phyloP scores from a whole-genome alignment of 2,797 vertebrate species.

The Enteromius fasciolatus region DNA sequence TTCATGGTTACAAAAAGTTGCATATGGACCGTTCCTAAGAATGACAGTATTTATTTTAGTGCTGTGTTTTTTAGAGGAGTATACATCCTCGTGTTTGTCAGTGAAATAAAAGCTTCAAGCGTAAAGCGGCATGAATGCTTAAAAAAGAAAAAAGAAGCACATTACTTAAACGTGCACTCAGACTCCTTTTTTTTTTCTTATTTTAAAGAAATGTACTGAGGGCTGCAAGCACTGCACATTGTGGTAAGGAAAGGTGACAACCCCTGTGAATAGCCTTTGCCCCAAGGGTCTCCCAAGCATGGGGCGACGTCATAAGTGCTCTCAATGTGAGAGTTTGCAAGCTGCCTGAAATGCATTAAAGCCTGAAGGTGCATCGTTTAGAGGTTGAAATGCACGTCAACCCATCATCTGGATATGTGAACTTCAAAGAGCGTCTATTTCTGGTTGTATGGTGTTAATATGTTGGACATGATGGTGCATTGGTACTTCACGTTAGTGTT shows the following conservation, averaged over 20 bases:
- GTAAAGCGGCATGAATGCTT: slow-evolving; percentile 57
- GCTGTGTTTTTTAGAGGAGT: slow-evolving; percentile 61
- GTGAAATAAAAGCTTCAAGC: slow-evolving; percentile 53
- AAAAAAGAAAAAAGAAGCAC: slow-evolving; percentile 51
- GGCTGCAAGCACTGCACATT: slow-evolving; percentile 62
- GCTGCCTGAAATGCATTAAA: slow-evolving; percentile 69
- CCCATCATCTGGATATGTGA: slow-evolving; percentile 62
- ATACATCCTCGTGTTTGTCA: slow-evolving; percentile 67
- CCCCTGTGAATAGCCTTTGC: slow-evolving; percentile 70
- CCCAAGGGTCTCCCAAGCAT: slow-evolving; percentile 68
- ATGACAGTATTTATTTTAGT: slow-evolving; percentile 71
- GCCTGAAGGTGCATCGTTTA: slow-evolving; percentile 68
- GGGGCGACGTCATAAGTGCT: slow-evolving; percentile 73
- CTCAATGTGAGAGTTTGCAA: slow-evolving; percentile 65
- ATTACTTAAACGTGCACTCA: slow-evolving; percentile 59
- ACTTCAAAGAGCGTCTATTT: slow-evolving; percentile 62
- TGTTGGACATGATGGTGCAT: slow-evolving; percentile 62
- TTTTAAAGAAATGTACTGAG: slow-evolving; percentile 51
- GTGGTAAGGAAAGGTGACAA: slow-evolving; percentile 68
- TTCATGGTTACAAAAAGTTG: slow-evolving; percentile 66
- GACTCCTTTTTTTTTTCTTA: slow-evolving; percentile 11
- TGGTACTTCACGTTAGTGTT: slow-evolving; percentile 57
- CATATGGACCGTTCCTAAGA: slow-evolving; percentile 53
- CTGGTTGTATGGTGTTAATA: slow-evolving; percentile 58
- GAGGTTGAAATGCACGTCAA: slow-evolving; percentile 64